Base-by-base conservation (phyloP, 2,797 vertebrate genomes). In the Gymnoscopelus braueri region DNA sequence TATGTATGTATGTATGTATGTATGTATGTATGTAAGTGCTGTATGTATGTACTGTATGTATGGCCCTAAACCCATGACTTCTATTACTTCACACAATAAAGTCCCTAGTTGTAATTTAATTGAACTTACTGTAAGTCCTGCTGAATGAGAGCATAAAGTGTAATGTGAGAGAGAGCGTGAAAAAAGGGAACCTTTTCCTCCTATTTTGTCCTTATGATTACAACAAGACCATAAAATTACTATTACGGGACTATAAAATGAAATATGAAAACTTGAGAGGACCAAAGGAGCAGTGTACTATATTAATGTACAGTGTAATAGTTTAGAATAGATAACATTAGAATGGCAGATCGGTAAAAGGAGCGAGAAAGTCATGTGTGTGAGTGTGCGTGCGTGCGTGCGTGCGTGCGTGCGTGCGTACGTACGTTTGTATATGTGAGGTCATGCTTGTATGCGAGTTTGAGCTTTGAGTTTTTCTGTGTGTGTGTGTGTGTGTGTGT, bases 201-300 rank as follows among this genome's bases (percentile, higher is more conserved):
- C 65, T 72, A 59, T 65, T 57, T 48, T 61, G 59, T 76, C 61
- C 7, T 56, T 15, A 52, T 60, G 55, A 60, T 74, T 19, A 44
- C 32, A 49, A 44, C 32, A 49, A 76, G 61, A 54, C 58, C 39
- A 54, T 44, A 57, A 71, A 73, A 52, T 78, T 48, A 61, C 61
- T 54, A 73, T 73, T 71, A 62, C 44, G 66, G 44, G 44, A 64
- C 52, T 59, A 69, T 80, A 64, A 73, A 80, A 76, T 44, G 39
- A 44, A 9, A 44, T 44, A 53, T 54, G 39, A 52, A 63, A 72
- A 50, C 67, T 44, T 44, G 39, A 44, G 1, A 44, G 7, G 76
- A 73, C 83, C 69, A 78, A 71, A 88, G 44, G 54, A 65, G 60
- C 59, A 59, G 71, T 86, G 75, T 57, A 72, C 75, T 71, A 74